Evolutionary conservation across 2,888 invertebrate genomes (phyloP).

Genomic region (Eurytoma californica): DNA sequence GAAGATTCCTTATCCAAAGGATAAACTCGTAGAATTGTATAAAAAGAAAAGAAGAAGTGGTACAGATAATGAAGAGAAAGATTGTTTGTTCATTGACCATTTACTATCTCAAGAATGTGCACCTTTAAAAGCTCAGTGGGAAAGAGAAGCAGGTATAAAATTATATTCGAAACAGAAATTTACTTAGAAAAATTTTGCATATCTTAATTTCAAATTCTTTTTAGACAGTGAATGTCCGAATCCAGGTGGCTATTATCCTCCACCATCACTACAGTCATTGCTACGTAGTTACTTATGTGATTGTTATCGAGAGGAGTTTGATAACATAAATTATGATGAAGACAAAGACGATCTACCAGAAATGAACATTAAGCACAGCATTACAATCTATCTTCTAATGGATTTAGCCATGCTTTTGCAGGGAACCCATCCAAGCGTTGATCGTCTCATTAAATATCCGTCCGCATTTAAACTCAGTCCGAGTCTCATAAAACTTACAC

Average conservation of each 20-base stretch:
- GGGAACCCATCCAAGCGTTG: constrained; percentile 80
- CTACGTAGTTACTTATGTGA: constrained; percentile 82
- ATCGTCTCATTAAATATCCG: constrained; percentile 86
- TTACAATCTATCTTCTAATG: constrained; percentile 88
- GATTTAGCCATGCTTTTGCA: constrained; percentile 86
- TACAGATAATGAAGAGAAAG: constrained; percentile 58
- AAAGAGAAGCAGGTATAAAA: constrained; percentile 76
- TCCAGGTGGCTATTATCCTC: constrained; percentile 84
- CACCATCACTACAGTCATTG: constrained; percentile 87
- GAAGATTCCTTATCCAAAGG: constrained; percentile 78
- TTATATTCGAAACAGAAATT: not conserved
- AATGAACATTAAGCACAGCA: constrained; percentile 84
- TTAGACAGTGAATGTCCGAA: constrained; percentile 58
- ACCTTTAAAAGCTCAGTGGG: constrained; percentile 78
- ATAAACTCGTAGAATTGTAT: constrained; percentile 76
- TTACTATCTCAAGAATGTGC: constrained; percentile 81
- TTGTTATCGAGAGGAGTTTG: constrained; percentile 58
- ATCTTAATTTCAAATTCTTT: not conserved
- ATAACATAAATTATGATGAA: constrained; percentile 8
- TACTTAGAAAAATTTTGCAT: not conserved
- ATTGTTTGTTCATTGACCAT: constrained; percentile 82
- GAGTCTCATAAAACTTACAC: constrained; percentile 85
- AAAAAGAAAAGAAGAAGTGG: constrained; percentile 71
- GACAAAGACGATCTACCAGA: constrained; percentile 78
- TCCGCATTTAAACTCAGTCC: constrained; percentile 86